Conservation (phyloP, 2,888 invertebrate genomes). For the Nomada lathburiana region DNA sequence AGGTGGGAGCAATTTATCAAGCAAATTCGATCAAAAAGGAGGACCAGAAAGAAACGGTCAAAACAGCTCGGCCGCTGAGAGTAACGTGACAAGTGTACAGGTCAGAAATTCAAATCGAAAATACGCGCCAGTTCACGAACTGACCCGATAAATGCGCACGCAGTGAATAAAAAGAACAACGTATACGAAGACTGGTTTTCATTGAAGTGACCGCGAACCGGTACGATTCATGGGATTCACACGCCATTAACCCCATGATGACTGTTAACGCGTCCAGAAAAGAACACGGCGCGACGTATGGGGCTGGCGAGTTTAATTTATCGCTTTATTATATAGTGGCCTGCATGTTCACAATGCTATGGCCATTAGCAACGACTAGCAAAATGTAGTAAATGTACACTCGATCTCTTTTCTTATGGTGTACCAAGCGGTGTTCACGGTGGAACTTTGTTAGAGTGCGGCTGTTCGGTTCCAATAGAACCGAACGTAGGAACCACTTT, state of each 20-base stretch:
- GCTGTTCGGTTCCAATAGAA: not conserved
- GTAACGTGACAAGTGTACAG: no score
- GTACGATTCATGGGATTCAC: conserved; percentile 72
- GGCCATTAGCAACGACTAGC: conserved; percentile 61
- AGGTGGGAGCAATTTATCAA: no score
- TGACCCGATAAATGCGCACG: conserved; percentile 2
- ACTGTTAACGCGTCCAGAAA: conserved; percentile 64
- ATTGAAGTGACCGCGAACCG: conserved; percentile 64
- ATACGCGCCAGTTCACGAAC: not conserved
- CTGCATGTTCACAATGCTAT: conserved; percentile 50
- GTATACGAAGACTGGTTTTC: conserved; percentile 53
- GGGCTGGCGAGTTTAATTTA: conserved; percentile 72
- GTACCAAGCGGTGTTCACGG: conserved; percentile 18
- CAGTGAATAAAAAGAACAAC: conserved; percentile 43
- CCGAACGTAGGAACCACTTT: no score
- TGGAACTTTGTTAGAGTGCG: conserved; percentile 36
- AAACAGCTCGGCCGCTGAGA: no score
- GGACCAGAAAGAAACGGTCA: no score
- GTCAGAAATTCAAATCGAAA: not conserved
- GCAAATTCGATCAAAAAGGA: no score
- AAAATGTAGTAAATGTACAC: conserved; percentile 35
- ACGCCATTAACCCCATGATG: conserved; percentile 73
- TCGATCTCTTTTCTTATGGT: conserved; percentile 33
- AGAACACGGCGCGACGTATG: conserved; percentile 39
- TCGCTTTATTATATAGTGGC: conserved; percentile 73